Evolutionary conservation across 2,797 vertebrate species (phyloP), one percentile per base, ranked within the genome.

Genomic region (Propithecus perrieri): DNA sequence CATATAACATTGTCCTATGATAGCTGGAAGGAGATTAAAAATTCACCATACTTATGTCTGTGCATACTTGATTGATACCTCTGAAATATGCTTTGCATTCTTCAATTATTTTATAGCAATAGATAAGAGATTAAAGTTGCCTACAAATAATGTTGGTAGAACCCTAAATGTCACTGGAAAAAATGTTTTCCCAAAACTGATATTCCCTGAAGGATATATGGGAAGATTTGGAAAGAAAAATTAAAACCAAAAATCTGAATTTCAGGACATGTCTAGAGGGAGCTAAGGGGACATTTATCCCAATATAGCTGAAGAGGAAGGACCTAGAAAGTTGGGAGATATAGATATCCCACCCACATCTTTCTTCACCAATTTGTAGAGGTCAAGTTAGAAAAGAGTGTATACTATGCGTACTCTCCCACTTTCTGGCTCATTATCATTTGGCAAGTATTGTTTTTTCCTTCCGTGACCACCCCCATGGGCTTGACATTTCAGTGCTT

Each of bases 51-150:
- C 57, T 15, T 41, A 50, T 59, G 35, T 38, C 78, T 85, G 26
- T 71, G 48, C 0, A 35, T 50, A 61, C 41, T 80, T 93, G 26
- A 96, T 18, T 85, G 78, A 76, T 55, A 95, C 12, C 2, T 43
- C 33, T 59, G 20, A 91, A 78, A 65, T 95, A 28, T n/a, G 24
- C 5, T 74, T 95, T 88, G 75, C 79, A 86, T 53, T 94, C 63
- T 83, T 85, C n/a, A 88, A 46, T 1, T 33, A 83, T 88, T n/a
- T 96, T 35, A 50, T 22, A 91, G 74, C n/a, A 91, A 95, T 57
- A 93, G n/a, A 88, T 86, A 57, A 90, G 15, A 72, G 17, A 65
- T 57, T 69, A 55, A 55, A 0, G 33, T 26, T 43, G 20, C 20
- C 43, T 69, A 43, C 43, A 91, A 94, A 84, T 90, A 91, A 71